A percentile compares a stretch with the other conserved stretches of the same genome.
Conservation (phyloP, 2,113 vertebrate species). For the Myanophis thanlyinensis region DNA sequence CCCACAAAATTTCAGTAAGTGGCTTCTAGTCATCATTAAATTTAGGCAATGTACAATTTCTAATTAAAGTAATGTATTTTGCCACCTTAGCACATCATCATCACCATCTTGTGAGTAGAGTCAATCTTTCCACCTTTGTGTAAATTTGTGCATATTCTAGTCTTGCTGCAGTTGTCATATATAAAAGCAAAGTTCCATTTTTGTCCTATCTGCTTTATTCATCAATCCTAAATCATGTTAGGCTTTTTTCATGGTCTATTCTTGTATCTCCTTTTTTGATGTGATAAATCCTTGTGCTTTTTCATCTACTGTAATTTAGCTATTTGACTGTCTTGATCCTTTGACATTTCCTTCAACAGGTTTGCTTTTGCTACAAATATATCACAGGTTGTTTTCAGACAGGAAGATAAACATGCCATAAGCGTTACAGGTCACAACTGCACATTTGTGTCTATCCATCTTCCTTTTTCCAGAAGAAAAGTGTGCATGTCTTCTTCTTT, state of each 20-base stretch:
- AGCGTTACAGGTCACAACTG: not conserved
- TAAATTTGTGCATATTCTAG: not conserved
- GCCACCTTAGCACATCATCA: not conserved
- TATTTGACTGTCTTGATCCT: not conserved
- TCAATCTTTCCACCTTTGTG: not conserved
- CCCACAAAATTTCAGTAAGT: not conserved
- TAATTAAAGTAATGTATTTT: not conserved
- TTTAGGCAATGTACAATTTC: not conserved
- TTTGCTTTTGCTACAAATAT: not conserved
- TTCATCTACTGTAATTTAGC: not conserved
- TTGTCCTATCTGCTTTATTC: not conserved
- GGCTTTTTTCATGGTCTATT: not conserved
- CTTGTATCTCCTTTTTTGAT: not conserved
- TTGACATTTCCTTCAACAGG: not conserved
- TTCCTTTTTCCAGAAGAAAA: not conserved
- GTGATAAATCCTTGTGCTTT: not conserved
- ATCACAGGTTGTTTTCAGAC: not conserved
- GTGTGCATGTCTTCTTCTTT: not conserved
- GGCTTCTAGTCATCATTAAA: not conserved
- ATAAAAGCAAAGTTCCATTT: not conserved
- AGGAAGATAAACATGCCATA: not conserved
- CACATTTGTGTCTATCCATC: not conserved
- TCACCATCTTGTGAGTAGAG: not conserved
- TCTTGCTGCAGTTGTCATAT: not conserved
- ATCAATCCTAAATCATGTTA: not conserved